Evolutionary conservation across 2,888 invertebrate species (phyloP).

Genomic region (Endomychus coccineus): DNA sequence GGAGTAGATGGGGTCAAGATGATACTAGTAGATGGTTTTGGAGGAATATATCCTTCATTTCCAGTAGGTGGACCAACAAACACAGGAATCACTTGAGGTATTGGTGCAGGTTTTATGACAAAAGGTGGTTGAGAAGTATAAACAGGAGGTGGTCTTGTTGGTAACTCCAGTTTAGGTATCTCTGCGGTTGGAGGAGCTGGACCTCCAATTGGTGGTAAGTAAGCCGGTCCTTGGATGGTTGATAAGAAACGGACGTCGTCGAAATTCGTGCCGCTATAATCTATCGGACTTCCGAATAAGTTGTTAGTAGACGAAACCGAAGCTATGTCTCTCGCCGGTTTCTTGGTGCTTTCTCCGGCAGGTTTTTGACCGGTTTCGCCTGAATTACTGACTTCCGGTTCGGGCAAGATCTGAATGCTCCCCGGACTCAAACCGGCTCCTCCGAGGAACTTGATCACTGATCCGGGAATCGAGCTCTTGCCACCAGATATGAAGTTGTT

Average conservation of each 20-base stretch:
- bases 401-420: constrained; percentile 30
- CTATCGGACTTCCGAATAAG: constrained; percentile 33
- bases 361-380: constrained; percentile 34
- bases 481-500: constrained; percentile 26
- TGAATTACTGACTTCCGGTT: constrained; percentile 22
- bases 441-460: constrained; percentile 29
- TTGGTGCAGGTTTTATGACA: constrained; percentile 6
- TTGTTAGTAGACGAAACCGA: constrained; percentile 20
- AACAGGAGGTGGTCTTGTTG: constrained; percentile 13
- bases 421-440: constrained; percentile 32
- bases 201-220: constrained; percentile 37
- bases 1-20: constrained; percentile 14
- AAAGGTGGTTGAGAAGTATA: constrained; percentile 7
- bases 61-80: constrained; percentile 10
- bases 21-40: constrained; percentile 17
- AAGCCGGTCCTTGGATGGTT: constrained; percentile 37
- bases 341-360: constrained; percentile 29
- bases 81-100: constrained; percentile 3
- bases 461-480: constrained; percentile 32
- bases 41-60: constrained; percentile 10
- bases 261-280: constrained; percentile 36
- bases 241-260: constrained; percentile 37
- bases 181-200: constrained; percentile 20
- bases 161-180: constrained; percentile 17
- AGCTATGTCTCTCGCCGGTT: constrained; percentile 35